phyloP scores from a whole-genome alignment of 2,797 vertebrate species.

The Cynodonichthys magdalenae region DNA sequence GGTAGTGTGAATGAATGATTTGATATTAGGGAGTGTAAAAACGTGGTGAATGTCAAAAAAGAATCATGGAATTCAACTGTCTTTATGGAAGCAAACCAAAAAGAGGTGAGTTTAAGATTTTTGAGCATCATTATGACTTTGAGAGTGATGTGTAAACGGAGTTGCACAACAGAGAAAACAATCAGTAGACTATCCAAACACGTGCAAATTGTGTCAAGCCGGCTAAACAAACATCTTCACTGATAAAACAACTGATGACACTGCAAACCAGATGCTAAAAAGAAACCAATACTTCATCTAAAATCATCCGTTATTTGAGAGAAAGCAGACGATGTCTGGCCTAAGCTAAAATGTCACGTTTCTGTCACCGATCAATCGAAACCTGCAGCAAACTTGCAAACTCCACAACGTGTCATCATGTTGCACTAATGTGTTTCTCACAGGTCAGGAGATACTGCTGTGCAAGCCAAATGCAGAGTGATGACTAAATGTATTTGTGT shows the following conservation, averaged over 20 bases:
- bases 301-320: not conserved
- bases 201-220: too few relatives aligned
- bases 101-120: not conserved
- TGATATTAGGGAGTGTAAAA: too few relatives aligned
- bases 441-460: not conserved
- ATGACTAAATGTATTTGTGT: not conserved
- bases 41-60: too few relatives aligned
- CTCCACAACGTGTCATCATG: not conserved
- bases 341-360: conserved; percentile 2
- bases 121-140: not conserved
- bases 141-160: not conserved
- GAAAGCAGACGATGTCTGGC: not conserved
- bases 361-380: not conserved
- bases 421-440: not conserved
- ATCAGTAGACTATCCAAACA: not conserved
- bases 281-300: not conserved
- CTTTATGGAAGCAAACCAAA: too few relatives aligned
- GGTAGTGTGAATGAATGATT: too few relatives aligned
- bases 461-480: not conserved
- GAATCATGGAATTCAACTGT: not conserved
- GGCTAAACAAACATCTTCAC: not conserved
- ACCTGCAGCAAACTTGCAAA: not conserved
- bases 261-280: not conserved
- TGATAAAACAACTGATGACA: not conserved
- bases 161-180: too few relatives aligned